These are phyloP conservation scores for Drosophila ezoana DNA, from an alignment of 2,888 invertebrate genomes.

Conservation along the genomic window DNA sequence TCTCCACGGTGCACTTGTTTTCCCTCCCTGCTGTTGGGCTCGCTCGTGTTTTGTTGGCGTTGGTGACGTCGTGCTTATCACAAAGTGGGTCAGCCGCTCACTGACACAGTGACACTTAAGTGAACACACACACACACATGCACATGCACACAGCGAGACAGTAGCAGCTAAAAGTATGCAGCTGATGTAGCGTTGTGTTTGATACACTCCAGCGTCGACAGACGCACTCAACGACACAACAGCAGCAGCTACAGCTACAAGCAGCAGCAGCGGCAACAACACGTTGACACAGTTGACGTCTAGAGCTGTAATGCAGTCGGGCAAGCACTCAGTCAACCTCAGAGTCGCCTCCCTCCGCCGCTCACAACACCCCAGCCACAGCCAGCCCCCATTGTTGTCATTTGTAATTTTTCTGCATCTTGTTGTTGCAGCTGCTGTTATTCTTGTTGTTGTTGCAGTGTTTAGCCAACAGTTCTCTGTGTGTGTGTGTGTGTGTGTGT, in stretches of 20 bases:
- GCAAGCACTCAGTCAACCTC: slow-evolving; percentile 76
- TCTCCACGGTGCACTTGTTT: slow-evolving; percentile 19
- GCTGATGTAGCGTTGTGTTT: slow-evolving; percentile 70
- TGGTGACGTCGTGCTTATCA: slow-evolving; percentile 61
- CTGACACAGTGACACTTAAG: slow-evolving; percentile 78
- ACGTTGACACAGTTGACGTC: slow-evolving; percentile 69
- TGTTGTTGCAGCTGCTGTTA: slow-evolving; percentile 7
- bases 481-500: slow-evolving; percentile 30
- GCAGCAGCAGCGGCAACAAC: slow-evolving; percentile 21
- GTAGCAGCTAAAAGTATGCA: slow-evolving; percentile 65
- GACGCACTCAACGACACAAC: slow-evolving; percentile 68
- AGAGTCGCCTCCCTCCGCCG: slow-evolving; percentile 25
- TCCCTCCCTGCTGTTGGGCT: slow-evolving; percentile 13
- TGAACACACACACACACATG: slow-evolving; percentile 35
- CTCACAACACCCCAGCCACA: neutral
- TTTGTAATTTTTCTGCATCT: slow-evolving; percentile 64
- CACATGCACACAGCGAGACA: slow-evolving; percentile 26
- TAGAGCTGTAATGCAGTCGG: slow-evolving; percentile 71
- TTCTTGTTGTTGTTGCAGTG: slow-evolving; percentile 43
- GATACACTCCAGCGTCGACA: slow-evolving; percentile 80
- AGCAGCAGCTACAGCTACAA: slow-evolving; percentile 29
- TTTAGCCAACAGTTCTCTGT: slow-evolving; percentile 64
- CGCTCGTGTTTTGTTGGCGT: slow-evolving; percentile 34
- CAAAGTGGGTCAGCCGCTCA: slow-evolving; percentile 79
- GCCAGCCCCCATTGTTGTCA: slow-evolving; percentile 40